Evolutionary conservation across 2,888 invertebrate species (phyloP), one percentile per base, ranked within the genome.

Genomic region (Asteroscopus sphinx): DNA sequence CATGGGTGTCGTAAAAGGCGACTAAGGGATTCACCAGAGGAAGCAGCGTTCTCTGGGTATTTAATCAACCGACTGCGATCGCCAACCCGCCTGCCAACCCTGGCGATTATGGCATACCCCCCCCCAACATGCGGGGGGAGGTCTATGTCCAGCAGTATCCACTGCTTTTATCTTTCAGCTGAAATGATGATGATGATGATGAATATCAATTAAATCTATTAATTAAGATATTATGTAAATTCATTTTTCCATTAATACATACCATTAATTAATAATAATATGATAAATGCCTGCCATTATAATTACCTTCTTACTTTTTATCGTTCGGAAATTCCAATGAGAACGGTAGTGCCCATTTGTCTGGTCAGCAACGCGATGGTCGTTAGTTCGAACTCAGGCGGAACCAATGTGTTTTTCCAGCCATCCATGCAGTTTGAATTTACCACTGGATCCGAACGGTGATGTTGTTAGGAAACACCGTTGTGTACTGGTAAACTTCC

Each of bases 271-370:
- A 13, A 26, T 28, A 15, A 28, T 21, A 41, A 41, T 32, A 32
- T 3, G 45, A 21, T 21, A 21, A 21, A 1, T 41, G 36, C 44
- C 47, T 61, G 62, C 53, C 54, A 54, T 45, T 35, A 36, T 68
- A 68, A 68, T 63, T 49, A 69, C 68, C 37, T 53, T 68, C 70
- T 42, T 26, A 42, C 32, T 70, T 66, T 69, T 66, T 69, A 56
- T 69, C 47, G 51, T 44, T 64, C 36, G 42, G 46, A 57, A 69
- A 66, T 69, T 69, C 62, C 52, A 56, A 55, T 45, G 36, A 21
- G 33, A 67, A 62, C 42, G 68, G 55, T 62, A 58, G 45, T 53
- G 47, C 13, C 54, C 52, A 68, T 71, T 64, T 68, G 64, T 71
- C 59, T 48, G 54, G 44, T 46, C 51, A 32, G 67, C 26, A 47